These are phyloP conservation scores for Coelinius sp. DNA, from an alignment of 2,888 invertebrate genomes.

Conservation along the genomic window DNA sequence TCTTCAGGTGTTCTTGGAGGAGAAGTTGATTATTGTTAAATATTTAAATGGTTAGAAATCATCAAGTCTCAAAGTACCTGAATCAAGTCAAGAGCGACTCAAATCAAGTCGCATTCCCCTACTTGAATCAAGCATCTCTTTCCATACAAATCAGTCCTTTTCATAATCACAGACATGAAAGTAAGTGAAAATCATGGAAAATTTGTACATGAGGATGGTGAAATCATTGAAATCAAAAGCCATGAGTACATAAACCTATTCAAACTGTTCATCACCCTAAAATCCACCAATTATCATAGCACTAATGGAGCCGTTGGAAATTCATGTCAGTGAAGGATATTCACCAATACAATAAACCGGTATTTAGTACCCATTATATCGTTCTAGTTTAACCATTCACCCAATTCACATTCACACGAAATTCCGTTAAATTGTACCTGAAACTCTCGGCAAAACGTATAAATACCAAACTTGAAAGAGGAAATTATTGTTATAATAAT, in stretches of 20 bases:
- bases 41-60: too few relatives aligned
- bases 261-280: not conserved
- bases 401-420: not conserved
- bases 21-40: too few relatives aligned
- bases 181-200: too few relatives aligned
- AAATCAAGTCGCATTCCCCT: too few relatives aligned
- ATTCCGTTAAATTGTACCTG: slow-evolving; percentile 25
- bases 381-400: not conserved
- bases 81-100: too few relatives aligned
- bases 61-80: too few relatives aligned
- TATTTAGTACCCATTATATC: slow-evolving; percentile 27
- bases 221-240: too few relatives aligned
- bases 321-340: not conserved
- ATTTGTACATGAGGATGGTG: too few relatives aligned
- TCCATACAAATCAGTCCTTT: too few relatives aligned
- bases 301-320: not conserved
- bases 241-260: not conserved
- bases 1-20: too few relatives aligned
- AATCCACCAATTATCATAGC: not conserved
- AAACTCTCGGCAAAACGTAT: not conserved
- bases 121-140: too few relatives aligned
- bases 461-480: not conserved
- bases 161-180: too few relatives aligned
- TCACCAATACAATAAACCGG: not conserved
- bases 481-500: slow-evolving; percentile 9